phyloP scores from a whole-genome alignment of 2,888 invertebrate genomes.

The Platynereis dumerilii region DNA sequence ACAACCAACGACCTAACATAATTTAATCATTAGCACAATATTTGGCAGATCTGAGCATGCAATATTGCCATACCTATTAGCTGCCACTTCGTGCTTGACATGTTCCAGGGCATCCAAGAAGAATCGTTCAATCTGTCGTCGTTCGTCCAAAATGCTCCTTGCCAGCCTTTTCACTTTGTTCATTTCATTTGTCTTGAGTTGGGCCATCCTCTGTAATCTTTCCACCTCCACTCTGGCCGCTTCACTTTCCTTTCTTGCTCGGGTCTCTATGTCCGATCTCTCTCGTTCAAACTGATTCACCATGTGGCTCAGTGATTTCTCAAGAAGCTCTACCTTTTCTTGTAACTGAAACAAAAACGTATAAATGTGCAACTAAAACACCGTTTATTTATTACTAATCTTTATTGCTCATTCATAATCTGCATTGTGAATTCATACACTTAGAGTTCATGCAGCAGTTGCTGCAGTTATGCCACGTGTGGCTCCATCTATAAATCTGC shows the following conservation, averaged over 20 bases:
- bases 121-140: slow-evolving; percentile 62
- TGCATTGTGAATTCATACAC: too few species aligned
- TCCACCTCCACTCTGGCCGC: slow-evolving; percentile 55
- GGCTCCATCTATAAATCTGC: too few species aligned
- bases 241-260: slow-evolving; percentile 51
- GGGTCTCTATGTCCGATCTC: slow-evolving; percentile 41
- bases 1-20: too few species aligned
- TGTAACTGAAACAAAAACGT: slow-evolving; percentile 43
- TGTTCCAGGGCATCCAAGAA: slow-evolving; percentile 60
- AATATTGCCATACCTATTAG: slow-evolving; percentile 51
- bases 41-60: not conserved
- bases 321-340: slow-evolving; percentile 57
- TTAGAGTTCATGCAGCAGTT: too few species aligned
- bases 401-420: too few species aligned
- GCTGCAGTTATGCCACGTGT: too few species aligned
- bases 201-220: slow-evolving; percentile 58
- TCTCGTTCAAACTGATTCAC: slow-evolving; percentile 60
- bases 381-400: not conserved
- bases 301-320: slow-evolving; percentile 59
- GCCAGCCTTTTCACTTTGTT: slow-evolving; percentile 61
- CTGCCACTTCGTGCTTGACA: slow-evolving; percentile 57
- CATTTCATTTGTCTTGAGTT: slow-evolving; percentile 61
- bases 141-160: slow-evolving; percentile 61
- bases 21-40: too few species aligned
- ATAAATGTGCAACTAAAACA: slow-evolving; percentile 4